phyloP scores from a whole-genome alignment of 2,888 invertebrate species.

The Gerris lacustris region DNA sequence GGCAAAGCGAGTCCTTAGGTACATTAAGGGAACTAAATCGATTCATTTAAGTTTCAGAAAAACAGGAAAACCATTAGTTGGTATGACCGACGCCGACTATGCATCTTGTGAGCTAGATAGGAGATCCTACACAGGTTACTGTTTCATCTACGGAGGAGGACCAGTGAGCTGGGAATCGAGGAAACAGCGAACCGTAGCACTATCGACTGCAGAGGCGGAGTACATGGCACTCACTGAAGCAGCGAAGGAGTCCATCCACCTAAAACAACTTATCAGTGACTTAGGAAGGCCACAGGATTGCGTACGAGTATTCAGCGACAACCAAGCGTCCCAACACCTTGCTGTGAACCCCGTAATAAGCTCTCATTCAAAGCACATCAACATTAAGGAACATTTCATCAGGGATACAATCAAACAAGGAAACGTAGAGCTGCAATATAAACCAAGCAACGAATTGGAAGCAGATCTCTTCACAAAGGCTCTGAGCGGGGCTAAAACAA shows the following conservation, averaged over 20 bases:
- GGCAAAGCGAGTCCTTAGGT: not conserved
- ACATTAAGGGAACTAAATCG: not conserved
- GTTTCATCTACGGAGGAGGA: not conserved
- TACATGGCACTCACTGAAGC: not conserved
- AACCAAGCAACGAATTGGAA: no score
- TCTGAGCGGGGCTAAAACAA: no score
- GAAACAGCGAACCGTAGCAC: constrained; percentile 10
- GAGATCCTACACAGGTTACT: not conserved
- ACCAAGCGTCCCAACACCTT: not conserved
- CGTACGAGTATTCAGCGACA: not conserved
- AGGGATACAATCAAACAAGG: not conserved
- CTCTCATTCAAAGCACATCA: not conserved
- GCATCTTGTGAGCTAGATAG: not conserved
- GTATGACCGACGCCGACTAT: not conserved
- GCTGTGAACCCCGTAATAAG: not conserved
- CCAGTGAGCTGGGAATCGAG: constrained; percentile 1
- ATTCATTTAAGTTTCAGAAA: not conserved
- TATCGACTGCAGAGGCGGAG: constrained; percentile 11
- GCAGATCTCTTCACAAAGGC: no score
- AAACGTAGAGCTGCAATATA: no score
- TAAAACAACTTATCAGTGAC: not conserved
- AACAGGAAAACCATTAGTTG: not conserved
- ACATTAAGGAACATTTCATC: not conserved
- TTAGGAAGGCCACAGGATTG: not conserved
- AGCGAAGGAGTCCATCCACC: not conserved